phyloP scores from a whole-genome alignment of 2,113 vertebrate genomes.

The Sminthopsis crassicaudata region DNA sequence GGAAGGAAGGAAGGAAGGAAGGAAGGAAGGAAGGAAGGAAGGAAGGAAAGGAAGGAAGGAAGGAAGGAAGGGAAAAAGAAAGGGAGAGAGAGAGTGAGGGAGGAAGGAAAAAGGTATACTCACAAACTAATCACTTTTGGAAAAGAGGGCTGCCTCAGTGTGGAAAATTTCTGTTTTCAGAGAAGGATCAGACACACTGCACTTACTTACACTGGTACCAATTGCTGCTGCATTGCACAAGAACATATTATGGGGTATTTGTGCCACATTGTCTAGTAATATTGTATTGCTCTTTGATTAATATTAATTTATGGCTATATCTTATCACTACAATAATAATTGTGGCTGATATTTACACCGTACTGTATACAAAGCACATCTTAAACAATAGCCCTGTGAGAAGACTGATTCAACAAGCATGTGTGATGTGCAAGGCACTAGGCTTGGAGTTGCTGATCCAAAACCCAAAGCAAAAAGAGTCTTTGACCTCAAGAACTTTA shows the following conservation, averaged over 20 bases:
- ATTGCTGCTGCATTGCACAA: background rate
- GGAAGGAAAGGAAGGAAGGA: background rate
- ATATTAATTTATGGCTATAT: too few species aligned
- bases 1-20: background rate
- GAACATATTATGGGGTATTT: background rate
- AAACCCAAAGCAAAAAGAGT: too few species aligned
- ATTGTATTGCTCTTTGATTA: background rate
- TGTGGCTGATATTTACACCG: too few species aligned
- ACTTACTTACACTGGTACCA: background rate
- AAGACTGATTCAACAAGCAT: too few species aligned
- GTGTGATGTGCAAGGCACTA: too few species aligned
- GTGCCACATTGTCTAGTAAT: background rate
- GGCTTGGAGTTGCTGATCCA: too few species aligned
- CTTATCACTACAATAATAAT: too few species aligned
- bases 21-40: background rate
- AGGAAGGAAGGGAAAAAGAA: background rate
- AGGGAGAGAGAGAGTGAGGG: background rate
- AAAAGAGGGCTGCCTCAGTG: background rate
- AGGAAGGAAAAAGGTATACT: background rate
- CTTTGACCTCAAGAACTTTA: too few species aligned
- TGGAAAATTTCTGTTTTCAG: background rate
- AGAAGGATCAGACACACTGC: background rate
- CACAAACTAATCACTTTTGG: background rate
- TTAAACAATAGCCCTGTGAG: too few species aligned
- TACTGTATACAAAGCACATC: too few species aligned